Evolutionary conservation across 2,888 invertebrate species (phyloP), one percentile per base, ranked within the genome.

Genomic region (Ophraella communa): DNA sequence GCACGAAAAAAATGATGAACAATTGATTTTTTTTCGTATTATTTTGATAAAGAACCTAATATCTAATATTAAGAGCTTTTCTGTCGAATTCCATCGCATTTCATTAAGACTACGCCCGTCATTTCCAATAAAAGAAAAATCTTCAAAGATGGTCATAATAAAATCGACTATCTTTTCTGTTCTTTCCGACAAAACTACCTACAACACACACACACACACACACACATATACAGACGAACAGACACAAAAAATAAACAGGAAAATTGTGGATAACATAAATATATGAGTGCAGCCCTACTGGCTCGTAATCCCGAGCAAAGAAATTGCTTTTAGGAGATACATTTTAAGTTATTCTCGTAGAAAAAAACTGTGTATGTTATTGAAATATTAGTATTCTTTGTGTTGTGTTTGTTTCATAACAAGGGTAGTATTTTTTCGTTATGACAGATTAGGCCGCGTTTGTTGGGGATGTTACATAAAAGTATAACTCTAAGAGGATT

Each of bases 111-210:
- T 3, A 39, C 39, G n/a, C 23, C 54, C 18, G 21, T 23, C 39
- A 20, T 54, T 39, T 35, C 35, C 14, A 21, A 54, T 39, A 23
- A 39, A 54, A 54, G 23, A 35, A 35, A 54, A 54, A 54, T 54
- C 54, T 39, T 54, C 23, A 23, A 54, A 54, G 33, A 54, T 35
- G 39, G 4, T 5, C 39, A 14, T 55, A 44, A 55, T 55, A 55
- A 55, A 55, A 55, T 55, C 44, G 42, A 55, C 44, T 55, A 44
- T 42, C 24, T 55, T 55, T 55, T 44, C 44, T 24, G 23, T 55
- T 55, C 42, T 55, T 17, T 44, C 44, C 23, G 14, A 44, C 44
- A 23, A 24, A 24, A 42, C 42, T 24, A 8, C 42, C 11, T 24
- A 24, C 27, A 44, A 44, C 42, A 42, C 39, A 54, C 23, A 39